Conservation (phyloP, 2,888 invertebrate genomes). For the Cylloceria caligata region DNA sequence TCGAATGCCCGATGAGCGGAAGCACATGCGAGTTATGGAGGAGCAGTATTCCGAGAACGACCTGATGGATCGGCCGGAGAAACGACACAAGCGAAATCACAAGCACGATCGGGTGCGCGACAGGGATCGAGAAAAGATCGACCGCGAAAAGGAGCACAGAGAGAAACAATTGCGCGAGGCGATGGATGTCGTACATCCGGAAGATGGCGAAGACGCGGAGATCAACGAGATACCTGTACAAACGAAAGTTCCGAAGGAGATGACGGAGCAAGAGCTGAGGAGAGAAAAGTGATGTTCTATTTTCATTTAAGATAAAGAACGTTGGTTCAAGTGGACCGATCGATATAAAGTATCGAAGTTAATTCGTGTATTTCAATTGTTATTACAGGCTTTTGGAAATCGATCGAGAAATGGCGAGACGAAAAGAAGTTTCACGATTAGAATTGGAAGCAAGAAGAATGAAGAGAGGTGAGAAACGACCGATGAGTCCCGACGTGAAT, state of each 20-base stretch:
- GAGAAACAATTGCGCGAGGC: conserved; percentile 80
- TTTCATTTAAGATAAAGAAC: neutral
- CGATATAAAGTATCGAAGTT: no score
- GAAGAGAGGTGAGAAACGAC: conserved; percentile 86
- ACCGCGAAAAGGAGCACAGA: conserved; percentile 78
- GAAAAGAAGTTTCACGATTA: conserved; percentile 90
- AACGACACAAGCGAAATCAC: conserved; percentile 84
- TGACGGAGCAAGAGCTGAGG: conserved; percentile 83
- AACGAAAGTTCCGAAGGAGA: conserved; percentile 81
- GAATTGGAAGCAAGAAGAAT: conserved; percentile 91
- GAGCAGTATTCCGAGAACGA: conserved; percentile 79
- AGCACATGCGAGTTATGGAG: conserved; percentile 76
- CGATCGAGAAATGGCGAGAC: conserved; percentile 90
- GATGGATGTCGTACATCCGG: conserved; percentile 82
- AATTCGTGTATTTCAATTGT: conserved; percentile 7
- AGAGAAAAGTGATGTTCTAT: conserved; percentile 86
- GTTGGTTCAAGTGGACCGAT: no score
- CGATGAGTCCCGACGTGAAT: conserved; percentile 78
- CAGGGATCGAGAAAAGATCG: conserved; percentile 82
- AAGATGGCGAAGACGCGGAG: conserved; percentile 81
- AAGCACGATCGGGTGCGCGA: conserved; percentile 87
- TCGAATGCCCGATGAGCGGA: conserved; percentile 70
- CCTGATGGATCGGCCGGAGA: conserved; percentile 77
- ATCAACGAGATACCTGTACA: conserved; percentile 79
- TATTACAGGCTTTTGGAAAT: conserved; percentile 79